Evolutionary conservation across 2,888 invertebrate genomes (phyloP).

Genomic region (Ornithoptera alexandrae): DNA sequence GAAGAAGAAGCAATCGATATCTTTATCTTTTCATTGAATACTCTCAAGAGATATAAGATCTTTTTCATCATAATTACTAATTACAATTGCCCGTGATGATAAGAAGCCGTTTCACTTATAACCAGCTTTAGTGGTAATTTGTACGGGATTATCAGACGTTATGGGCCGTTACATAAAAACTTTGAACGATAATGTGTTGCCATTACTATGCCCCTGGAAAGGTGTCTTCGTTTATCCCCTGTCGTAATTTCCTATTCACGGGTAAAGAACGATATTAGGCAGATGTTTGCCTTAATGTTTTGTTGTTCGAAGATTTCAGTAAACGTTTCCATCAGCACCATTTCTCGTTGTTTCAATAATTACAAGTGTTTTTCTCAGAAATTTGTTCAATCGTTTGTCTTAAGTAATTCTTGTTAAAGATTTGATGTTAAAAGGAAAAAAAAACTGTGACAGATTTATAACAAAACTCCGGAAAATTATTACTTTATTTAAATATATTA

Average conservation of each 20-base stretch:
- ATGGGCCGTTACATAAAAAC: conserved; percentile 36
- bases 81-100: neutral
- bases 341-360: conserved; percentile 1
- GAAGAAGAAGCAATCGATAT: too few species aligned
- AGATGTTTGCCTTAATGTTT: conserved; percentile 14
- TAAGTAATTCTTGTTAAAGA: neutral
- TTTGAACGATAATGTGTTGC: conserved; percentile 38
- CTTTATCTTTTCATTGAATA: too few species aligned
- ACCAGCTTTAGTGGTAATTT: conserved; percentile 13
- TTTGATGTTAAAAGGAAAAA: neutral
- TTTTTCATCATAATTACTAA: neutral
- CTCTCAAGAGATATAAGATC: too few species aligned
- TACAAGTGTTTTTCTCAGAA: neutral
- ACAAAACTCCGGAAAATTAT: too few species aligned
- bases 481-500: too few species aligned
- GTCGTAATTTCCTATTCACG: conserved; percentile 28
- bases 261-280: conserved; percentile 15
- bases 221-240: conserved; percentile 21
- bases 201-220: conserved; percentile 31
- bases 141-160: conserved; percentile 35
- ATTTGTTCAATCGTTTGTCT: neutral
- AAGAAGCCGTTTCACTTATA: conserved; percentile 5
- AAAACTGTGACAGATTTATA: neutral
- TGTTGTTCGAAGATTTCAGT: conserved; percentile 16
- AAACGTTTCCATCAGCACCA: neutral